phyloP scores from a whole-genome alignment of 1,140 invertebrate genomes.

The Metaphire vulgaris region DNA sequence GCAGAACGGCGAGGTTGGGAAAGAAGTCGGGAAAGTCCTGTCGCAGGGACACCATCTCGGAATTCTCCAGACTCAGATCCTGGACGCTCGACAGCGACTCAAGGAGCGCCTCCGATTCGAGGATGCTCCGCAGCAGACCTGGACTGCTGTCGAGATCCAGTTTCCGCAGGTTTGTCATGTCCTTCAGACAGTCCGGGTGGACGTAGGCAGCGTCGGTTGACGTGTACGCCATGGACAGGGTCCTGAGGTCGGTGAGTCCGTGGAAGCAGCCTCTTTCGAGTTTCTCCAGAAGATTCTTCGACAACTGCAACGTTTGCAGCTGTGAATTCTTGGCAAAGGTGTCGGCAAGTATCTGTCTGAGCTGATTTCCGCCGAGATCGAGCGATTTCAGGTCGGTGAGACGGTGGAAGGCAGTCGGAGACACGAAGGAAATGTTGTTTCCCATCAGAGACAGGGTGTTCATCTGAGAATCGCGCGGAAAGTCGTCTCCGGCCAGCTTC shows the following conservation, averaged over 20 bases:
- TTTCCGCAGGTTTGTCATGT: background rate
- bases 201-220: conserved; percentile 54
- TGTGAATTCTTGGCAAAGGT: conserved; percentile 42
- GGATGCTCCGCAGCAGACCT: conserved; percentile 60
- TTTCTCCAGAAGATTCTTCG: conserved; percentile 65
- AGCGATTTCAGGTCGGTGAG: conserved; percentile 52
- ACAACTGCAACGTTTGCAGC: conserved; percentile 63
- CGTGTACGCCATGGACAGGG: conserved; percentile 64
- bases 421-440: conserved; percentile 34
- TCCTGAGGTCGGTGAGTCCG: conserved; percentile 60
- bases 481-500: conserved; percentile 37
- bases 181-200: conserved; percentile 30
- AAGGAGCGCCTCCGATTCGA: conserved; percentile 60
- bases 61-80: conserved; percentile 62
- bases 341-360: conserved; percentile 41
- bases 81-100: conserved; percentile 58
- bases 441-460: conserved; percentile 32
- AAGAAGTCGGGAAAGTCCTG: conserved; percentile 64
- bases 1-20: conserved; percentile 56
- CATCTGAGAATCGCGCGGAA: conserved; percentile 34
- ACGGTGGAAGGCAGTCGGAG: conserved; percentile 31
- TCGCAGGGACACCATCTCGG: conserved; percentile 58
- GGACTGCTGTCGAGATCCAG: conserved; percentile 69
- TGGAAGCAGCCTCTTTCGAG: conserved; percentile 63
- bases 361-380: conserved; percentile 48